Conservation (phyloP, 2,888 invertebrate species). For the Erebia palarica region DNA sequence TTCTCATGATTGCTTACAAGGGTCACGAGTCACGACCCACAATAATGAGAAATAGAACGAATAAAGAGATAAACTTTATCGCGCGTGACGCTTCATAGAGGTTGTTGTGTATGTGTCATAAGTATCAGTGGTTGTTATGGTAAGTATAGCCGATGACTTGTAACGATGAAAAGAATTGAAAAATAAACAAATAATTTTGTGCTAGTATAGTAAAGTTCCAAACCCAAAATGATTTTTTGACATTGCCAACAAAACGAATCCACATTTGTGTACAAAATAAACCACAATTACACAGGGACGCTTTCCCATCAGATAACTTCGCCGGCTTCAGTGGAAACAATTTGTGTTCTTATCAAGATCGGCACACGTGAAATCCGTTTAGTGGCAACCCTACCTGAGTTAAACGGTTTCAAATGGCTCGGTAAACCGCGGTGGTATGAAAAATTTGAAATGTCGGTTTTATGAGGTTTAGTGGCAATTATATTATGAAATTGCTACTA, state of each 20-base stretch:
- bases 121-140: too few relatives aligned
- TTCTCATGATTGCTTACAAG: too few relatives aligned
- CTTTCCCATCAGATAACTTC: constrained; percentile 69
- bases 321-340: constrained; percentile 72
- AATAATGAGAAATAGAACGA: too few relatives aligned
- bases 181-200: constrained; percentile 1
- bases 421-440: constrained; percentile 36
- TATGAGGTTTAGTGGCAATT: constrained; percentile 1
- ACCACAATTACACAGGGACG: constrained; percentile 47
- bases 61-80: too few relatives aligned
- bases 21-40: too few relatives aligned
- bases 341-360: constrained; percentile 74
- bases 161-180: not conserved
- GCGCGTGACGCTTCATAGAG: too few relatives aligned
- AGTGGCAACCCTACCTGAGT: constrained; percentile 53
- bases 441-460: constrained; percentile 32
- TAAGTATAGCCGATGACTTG: too few relatives aligned
- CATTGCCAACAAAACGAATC: constrained; percentile 23
- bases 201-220: not conserved
- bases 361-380: constrained; percentile 59
- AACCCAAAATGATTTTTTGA: constrained; percentile 14
- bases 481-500: not conserved
- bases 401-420: constrained; percentile 43
- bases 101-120: too few relatives aligned
- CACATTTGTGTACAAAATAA: constrained; percentile 41